Percentiles rank a stretch among this genome's conserved stretches.
Evolutionary conservation across 1,140 invertebrate genomes (phyloP).

Genomic region (Bombus balteatus): DNA sequence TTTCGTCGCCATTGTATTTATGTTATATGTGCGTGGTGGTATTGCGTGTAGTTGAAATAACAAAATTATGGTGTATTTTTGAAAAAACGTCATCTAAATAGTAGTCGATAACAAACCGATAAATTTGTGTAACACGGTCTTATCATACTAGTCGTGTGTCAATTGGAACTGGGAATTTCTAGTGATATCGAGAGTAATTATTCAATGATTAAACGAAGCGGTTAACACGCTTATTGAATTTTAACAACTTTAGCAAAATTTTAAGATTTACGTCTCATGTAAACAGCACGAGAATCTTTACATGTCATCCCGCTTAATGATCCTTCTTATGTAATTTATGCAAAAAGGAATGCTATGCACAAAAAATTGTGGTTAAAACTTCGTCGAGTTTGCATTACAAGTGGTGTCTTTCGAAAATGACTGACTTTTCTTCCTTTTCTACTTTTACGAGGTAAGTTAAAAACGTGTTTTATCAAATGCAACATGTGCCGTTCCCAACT

Average conservation of each 20-base stretch:
- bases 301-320: constrained; percentile 63
- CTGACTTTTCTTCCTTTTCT: constrained; percentile 71
- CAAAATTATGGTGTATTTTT: constrained; percentile 24
- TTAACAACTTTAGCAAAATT: neutral
- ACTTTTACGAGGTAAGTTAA: constrained; percentile 70
- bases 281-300: constrained; percentile 58
- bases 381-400: constrained; percentile 60
- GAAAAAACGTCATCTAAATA: constrained; percentile 5
- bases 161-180: neutral
- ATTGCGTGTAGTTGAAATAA: constrained; percentile 6
- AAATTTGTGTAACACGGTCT: constrained; percentile 10
- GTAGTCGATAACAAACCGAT: constrained; percentile 2
- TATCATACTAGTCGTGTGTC: neutral
- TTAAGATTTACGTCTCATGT: constrained; percentile 49
- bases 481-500: neutral
- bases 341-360: constrained; percentile 71
- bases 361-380: constrained; percentile 70
- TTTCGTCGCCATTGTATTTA: constrained; percentile 49
- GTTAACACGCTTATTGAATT: constrained; percentile 28
- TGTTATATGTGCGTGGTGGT: constrained; percentile 28
- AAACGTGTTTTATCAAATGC: neutral
- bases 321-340: constrained; percentile 69
- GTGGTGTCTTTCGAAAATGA: constrained; percentile 73
- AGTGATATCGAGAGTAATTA: constrained; percentile 6
- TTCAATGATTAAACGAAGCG: constrained; percentile 14